Percentiles rank a stretch among this genome's conserved stretches.
phyloP scores from a whole-genome alignment of 2,888 invertebrate species.

The Hedychridium roseum region DNA sequence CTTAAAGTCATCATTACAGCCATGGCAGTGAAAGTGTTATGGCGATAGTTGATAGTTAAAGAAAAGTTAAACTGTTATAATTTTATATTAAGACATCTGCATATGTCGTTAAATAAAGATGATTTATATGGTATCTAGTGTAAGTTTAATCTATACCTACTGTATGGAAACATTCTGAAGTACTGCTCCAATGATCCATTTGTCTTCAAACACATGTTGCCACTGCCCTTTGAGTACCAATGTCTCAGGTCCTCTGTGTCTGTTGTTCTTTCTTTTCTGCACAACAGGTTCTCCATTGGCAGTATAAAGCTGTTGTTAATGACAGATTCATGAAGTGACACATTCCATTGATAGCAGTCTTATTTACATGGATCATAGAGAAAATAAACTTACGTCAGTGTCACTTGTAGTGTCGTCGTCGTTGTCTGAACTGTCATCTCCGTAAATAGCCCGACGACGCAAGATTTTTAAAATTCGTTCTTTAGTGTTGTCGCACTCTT shows the following conservation, averaged over 20 bases:
- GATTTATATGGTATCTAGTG: conserved; percentile 20
- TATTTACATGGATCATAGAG: too few species aligned
- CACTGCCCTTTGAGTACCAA: conserved; percentile 42
- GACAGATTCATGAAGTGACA: background rate
- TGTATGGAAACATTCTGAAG: conserved; percentile 48
- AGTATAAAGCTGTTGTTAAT: conserved; percentile 41
- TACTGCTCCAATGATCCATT: conserved; percentile 58
- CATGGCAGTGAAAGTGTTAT: conserved; percentile 6
- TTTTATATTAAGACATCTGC: conserved; percentile 20
- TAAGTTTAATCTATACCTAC: conserved; percentile 47
- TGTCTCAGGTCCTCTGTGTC: background rate
- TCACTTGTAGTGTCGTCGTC: too few species aligned
- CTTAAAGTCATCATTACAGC: background rate
- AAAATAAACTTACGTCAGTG: conserved; percentile 49
- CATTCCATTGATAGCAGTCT: background rate
- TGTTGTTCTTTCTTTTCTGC: conserved; percentile 27
- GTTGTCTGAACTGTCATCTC: conserved; percentile 41
- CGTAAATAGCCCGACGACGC: conserved; percentile 29
- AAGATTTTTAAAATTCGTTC: conserved; percentile 36
- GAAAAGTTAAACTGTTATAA: conserved; percentile 10
- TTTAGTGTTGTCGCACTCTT: conserved; percentile 31
- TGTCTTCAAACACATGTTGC: conserved; percentile 54
- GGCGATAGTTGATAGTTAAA: background rate
- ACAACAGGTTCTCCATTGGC: conserved; percentile 42
- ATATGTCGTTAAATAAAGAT: conserved; percentile 24